Percentiles rank a stretch among this genome's conserved stretches.
These are phyloP conservation scores for Erpornis zantholeuca DNA, from an alignment of 2,113 vertebrate species.

Conservation along the genomic window DNA sequence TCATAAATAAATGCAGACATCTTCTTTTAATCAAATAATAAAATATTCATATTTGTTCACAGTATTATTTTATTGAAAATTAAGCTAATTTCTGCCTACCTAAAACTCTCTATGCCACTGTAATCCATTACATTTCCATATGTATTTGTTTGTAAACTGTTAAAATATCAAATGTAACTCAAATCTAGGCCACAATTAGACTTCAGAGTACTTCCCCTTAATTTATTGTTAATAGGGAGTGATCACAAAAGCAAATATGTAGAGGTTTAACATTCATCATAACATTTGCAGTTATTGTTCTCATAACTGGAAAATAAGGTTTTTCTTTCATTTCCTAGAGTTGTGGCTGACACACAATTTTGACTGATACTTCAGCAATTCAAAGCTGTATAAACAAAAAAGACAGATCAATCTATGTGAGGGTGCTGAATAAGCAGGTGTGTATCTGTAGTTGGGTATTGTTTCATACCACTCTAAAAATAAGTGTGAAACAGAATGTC, in stretches of 20 bases:
- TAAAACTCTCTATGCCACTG: background rate
- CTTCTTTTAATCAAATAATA: background rate
- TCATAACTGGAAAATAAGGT: background rate
- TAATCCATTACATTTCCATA: background rate
- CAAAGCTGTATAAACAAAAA: constrained; percentile 11
- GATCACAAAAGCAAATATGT: background rate
- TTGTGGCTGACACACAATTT: constrained; percentile 16
- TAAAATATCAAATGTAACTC: background rate
- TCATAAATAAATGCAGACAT: background rate
- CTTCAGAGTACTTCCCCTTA: background rate
- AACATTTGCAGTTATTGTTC: background rate
- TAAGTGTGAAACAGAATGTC: background rate
- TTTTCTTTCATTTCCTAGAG: background rate
- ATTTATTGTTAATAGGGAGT: background rate
- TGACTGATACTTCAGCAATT: constrained; percentile 24
- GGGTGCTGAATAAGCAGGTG: constrained; percentile 26
- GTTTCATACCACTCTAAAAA: constrained; percentile 30
- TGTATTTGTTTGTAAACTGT: background rate
- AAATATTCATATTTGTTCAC: background rate
- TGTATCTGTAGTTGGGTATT: constrained; percentile 15
- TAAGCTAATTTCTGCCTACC: background rate
- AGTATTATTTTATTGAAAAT: background rate
- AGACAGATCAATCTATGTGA: background rate
- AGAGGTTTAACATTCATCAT: background rate
- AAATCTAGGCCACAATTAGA: background rate